Conservation (phyloP, 2,113 vertebrate species). For the Poeciliopsis prolifica region DNA sequence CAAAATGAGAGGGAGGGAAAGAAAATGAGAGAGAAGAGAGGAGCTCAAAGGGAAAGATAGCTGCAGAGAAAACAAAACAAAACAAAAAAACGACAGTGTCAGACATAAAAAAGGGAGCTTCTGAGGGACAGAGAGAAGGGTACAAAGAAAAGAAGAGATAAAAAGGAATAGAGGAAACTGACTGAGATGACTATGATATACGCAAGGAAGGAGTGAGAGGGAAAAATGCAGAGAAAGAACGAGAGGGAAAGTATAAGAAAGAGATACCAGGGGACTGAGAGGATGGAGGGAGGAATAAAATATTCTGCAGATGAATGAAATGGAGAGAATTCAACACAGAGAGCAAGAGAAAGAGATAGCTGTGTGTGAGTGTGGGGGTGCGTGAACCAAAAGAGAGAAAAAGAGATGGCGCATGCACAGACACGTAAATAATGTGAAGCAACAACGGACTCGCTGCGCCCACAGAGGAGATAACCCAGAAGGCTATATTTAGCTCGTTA, state of each 20-base stretch:
- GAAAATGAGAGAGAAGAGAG: slow-evolving; percentile 51
- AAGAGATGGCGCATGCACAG: slow-evolving; percentile 74
- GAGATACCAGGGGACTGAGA: slow-evolving; percentile 43
- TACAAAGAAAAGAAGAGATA: slow-evolving; percentile 63
- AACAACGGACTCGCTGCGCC: slow-evolving; percentile 74
- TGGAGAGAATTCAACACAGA: slow-evolving; percentile 35
- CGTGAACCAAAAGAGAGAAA: slow-evolving; percentile 58
- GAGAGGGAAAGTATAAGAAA: slow-evolving; percentile 41
- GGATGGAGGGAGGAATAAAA: slow-evolving; percentile 39
- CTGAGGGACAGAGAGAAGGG: slow-evolving; percentile 51
- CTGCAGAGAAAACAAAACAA: slow-evolving; percentile 49
- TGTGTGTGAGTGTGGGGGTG: slow-evolving; percentile 53
- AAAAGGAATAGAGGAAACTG: slow-evolving; percentile 50
- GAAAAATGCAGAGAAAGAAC: slow-evolving; percentile 40
- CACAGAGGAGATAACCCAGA: slow-evolving; percentile 80
- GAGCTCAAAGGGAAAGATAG: slow-evolving; percentile 63
- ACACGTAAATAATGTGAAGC: slow-evolving; percentile 84
- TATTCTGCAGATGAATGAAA: slow-evolving; percentile 38
- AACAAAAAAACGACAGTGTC: slow-evolving; percentile 43
- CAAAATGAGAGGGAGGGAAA: slow-evolving; percentile 55
- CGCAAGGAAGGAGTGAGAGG: slow-evolving; percentile 19
- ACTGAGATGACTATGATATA: slow-evolving; percentile 42
- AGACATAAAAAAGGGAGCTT: slow-evolving; percentile 43
- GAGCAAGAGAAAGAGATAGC: slow-evolving; percentile 49
- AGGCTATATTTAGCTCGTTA: slow-evolving; percentile 83